Evolutionary conservation across 2,797 vertebrate genomes (phyloP).

Genomic region (Lacerta agilis): DNA sequence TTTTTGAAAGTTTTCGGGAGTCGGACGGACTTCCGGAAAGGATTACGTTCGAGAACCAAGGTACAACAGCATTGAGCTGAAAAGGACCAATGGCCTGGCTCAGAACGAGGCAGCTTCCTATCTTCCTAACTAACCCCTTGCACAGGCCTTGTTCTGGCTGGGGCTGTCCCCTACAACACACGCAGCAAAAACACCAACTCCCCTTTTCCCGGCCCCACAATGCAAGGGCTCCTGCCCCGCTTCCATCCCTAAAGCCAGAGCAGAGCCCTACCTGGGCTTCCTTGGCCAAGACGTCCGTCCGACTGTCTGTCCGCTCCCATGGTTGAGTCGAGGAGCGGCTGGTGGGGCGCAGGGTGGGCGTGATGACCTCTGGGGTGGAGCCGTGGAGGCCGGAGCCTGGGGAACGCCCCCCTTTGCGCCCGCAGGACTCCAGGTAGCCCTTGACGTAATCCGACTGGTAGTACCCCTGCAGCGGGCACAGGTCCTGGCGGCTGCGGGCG

Average conservation of each 20-base stretch:
- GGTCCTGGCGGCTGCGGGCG: slow-evolving; percentile 75
- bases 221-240: neutral
- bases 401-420: slow-evolving; percentile 66
- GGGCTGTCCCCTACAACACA: neutral
- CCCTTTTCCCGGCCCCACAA: neutral
- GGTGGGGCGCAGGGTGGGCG: slow-evolving; percentile 68
- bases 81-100: no score
- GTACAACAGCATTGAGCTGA: no score
- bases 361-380: slow-evolving; percentile 81
- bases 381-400: slow-evolving; percentile 72
- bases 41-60: no score
- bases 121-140: neutral
- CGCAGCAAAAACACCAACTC: neutral
- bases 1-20: no score
- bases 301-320: slow-evolving; percentile 77
- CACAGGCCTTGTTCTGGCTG: neutral
- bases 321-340: slow-evolving; percentile 71
- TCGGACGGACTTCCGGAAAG: fast-evolving
- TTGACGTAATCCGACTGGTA: slow-evolving; percentile 82
- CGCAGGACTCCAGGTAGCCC: slow-evolving; percentile 79
- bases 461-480: slow-evolving; percentile 81
- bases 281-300: slow-evolving; percentile 67
- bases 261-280: slow-evolving; percentile 77
- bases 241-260: neutral
- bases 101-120: no score